A percentile compares a stretch with the other conserved stretches of the same genome.
Conservation (phyloP, 1,140 invertebrate genomes). For the Phocides pigmalion region DNA sequence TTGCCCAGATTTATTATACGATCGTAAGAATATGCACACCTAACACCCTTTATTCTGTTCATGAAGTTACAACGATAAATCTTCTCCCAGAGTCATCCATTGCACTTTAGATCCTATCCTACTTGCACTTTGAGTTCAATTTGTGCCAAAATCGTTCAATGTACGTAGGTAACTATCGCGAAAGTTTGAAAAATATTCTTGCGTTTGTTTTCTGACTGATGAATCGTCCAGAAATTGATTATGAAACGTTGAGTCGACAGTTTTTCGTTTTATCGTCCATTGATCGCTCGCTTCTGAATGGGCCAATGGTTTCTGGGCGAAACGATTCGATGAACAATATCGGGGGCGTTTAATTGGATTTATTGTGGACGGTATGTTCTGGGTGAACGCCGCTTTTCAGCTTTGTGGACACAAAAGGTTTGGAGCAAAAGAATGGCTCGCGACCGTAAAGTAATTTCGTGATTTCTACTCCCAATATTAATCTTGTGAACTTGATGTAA, state of each 20-base stretch:
- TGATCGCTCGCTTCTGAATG: constrained; percentile 54
- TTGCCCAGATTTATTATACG: constrained; percentile 74
- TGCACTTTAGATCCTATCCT: constrained; percentile 47
- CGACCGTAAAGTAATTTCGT: constrained; percentile 17
- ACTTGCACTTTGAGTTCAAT: constrained; percentile 20
- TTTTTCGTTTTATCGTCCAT: constrained; percentile 59
- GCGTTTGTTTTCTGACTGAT: constrained; percentile 41
- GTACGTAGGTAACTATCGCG: constrained; percentile 7
- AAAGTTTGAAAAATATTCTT: constrained; percentile 35
- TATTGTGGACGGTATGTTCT: constrained; percentile 41
- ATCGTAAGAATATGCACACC: constrained; percentile 68
- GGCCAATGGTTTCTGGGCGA: constrained; percentile 57
- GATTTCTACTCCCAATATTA: constrained; percentile 26
- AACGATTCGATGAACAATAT: constrained; percentile 59
- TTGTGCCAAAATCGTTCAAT: constrained; percentile 14
- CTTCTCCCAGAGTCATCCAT: constrained; percentile 47
- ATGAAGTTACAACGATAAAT: constrained; percentile 53
- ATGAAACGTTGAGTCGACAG: constrained; percentile 69
- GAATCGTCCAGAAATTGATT: constrained; percentile 66
- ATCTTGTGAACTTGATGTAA: constrained; percentile 32
- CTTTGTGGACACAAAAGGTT: constrained; percentile 27
- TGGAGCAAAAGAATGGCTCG: constrained; percentile 23
- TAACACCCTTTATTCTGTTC: constrained; percentile 43
- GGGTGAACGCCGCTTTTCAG: constrained; percentile 31
- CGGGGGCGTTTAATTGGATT: constrained; percentile 63